phyloP scores from a whole-genome alignment of 2,797 vertebrate genomes.

The Esox lucius region DNA sequence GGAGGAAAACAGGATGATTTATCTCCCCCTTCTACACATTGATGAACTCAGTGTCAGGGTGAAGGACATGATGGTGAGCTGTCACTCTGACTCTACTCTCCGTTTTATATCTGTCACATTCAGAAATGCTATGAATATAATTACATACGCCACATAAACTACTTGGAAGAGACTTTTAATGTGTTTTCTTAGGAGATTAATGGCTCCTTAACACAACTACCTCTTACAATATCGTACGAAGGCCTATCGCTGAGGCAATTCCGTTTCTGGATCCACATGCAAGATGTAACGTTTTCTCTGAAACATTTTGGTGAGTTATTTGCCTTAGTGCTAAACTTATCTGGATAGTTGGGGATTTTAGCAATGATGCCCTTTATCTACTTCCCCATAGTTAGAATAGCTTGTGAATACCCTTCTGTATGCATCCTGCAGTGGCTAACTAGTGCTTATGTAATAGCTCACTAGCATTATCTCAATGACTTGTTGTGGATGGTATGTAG shows the following conservation, averaged over 20 bases:
- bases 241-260: constrained; percentile 89
- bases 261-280: constrained; percentile 94
- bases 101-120: not conserved
- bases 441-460: no score
- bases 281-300: constrained; percentile 90
- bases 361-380: no score
- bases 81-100: not conserved
- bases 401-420: no score
- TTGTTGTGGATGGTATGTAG: no score
- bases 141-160: not conserved
- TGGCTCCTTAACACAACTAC: constrained; percentile 81
- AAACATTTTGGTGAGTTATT: constrained; percentile 87
- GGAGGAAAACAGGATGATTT: constrained; percentile 84
- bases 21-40: constrained; percentile 94
- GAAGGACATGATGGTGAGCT: constrained; percentile 87
- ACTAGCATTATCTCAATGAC: no score
- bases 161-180: not conserved
- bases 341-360: not conserved
- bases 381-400: no score
- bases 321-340: not conserved
- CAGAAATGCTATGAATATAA: not conserved
- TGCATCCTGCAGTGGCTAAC: no score
- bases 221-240: constrained; percentile 89
- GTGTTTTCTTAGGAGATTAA: constrained; percentile 81
- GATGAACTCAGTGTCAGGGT: constrained; percentile 93